Evolutionary conservation across 2,888 invertebrate species (phyloP).

Genomic region (Nomada ruficornis): DNA sequence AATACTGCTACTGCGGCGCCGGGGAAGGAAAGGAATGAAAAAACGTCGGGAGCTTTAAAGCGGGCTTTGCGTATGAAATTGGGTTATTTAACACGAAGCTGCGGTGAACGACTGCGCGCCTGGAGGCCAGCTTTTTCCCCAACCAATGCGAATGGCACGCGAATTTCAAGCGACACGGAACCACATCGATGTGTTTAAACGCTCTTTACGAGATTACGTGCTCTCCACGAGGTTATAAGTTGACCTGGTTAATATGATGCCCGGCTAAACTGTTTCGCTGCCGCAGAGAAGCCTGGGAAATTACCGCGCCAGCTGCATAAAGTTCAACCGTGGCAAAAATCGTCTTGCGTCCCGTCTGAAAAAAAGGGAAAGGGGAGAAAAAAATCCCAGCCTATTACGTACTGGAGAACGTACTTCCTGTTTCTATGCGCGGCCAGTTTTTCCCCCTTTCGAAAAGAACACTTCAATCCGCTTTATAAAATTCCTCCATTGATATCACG

Average conservation of each 20-base stretch:
- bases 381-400: slow-evolving; percentile 3
- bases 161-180: slow-evolving; percentile 30
- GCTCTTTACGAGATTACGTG: slow-evolving; percentile 59
- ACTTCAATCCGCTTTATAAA: too few species aligned
- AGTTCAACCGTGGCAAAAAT: slow-evolving; percentile 2
- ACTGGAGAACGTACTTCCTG: neutral
- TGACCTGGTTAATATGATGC: slow-evolving; percentile 61
- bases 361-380: neutral
- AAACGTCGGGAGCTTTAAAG: neutral
- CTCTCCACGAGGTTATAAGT: slow-evolving; percentile 59
- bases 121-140: slow-evolving; percentile 10
- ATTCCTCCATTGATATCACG: neutral
- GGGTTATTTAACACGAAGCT: slow-evolving; percentile 18
- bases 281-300: slow-evolving; percentile 59
- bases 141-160: slow-evolving; percentile 23
- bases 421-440: neutral
- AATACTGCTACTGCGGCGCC: neutral
- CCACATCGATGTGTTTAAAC: slow-evolving; percentile 53
- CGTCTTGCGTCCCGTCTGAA: neutral
- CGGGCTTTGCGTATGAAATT: slow-evolving; percentile 6
- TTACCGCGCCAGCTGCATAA: slow-evolving; percentile 48
- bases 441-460: too few species aligned
- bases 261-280: slow-evolving; percentile 55
- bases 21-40: neutral
- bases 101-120: slow-evolving; percentile 1